A percentile compares a stretch with the other conserved stretches of the same genome.
Evolutionary conservation across 2,113 vertebrate genomes (phyloP).

Genomic region (Solea senegalensis): DNA sequence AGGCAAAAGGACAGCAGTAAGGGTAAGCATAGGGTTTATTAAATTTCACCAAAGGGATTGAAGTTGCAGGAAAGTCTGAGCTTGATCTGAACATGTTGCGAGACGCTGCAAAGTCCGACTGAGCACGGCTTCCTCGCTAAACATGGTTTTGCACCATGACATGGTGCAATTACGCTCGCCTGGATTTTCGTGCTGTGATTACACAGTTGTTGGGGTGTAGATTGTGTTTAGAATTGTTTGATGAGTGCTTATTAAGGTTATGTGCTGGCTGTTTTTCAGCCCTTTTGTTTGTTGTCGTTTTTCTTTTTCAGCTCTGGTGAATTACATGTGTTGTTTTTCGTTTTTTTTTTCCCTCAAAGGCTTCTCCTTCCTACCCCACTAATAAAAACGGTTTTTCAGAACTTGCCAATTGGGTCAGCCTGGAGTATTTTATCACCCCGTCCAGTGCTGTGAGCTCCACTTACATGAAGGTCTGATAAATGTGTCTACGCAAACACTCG

Average conservation of each 20-base stretch:
- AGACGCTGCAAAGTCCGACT: constrained; percentile 22
- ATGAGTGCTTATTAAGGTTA: constrained; percentile 44
- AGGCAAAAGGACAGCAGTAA: too few relatives aligned
- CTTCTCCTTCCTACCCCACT: constrained; percentile 8
- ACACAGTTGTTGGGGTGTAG: constrained; percentile 14
- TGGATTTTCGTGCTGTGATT: constrained; percentile 34
- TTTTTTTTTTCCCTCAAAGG: constrained; percentile 17
- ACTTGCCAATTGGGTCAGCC: constrained; percentile 63
- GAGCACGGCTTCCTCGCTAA: constrained; percentile 4
- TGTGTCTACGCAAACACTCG: constrained; percentile 44
- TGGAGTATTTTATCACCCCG: constrained; percentile 63
- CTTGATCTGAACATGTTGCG: constrained; percentile 39
- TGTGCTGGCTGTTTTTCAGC: constrained; percentile 13
- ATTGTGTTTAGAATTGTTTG: constrained; percentile 30
- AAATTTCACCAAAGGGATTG: too few relatives aligned
- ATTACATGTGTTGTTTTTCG: constrained; percentile 12
- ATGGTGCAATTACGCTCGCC: constrained; percentile 44
- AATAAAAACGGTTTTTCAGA: constrained; percentile 48
- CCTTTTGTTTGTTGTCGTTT: background rate
- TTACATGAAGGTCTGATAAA: constrained; percentile 56
- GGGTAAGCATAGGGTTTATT: too few relatives aligned
- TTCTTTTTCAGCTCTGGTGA: background rate
- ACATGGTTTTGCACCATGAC: constrained; percentile 29
- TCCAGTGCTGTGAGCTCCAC: constrained; percentile 41
- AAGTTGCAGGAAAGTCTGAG: constrained; percentile 4